Evolutionary conservation across 2,888 invertebrate species (phyloP).

Genomic region (Cephus pulcher): DNA sequence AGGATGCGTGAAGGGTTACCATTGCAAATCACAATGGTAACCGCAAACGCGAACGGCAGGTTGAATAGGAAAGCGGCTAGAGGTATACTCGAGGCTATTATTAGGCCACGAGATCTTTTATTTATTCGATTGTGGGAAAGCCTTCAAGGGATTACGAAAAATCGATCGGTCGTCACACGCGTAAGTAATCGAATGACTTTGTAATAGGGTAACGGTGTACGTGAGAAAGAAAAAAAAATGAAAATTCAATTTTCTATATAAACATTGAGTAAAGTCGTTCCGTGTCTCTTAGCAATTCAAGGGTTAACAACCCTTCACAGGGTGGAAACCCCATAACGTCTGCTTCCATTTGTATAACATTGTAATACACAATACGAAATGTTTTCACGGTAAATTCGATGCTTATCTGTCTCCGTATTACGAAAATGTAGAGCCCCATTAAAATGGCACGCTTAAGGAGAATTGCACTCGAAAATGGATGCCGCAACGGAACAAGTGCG

Average conservation of each 20-base stretch:
- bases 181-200: background rate
- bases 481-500: background rate
- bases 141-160: background rate
- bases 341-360: background rate
- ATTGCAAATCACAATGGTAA: slow-evolving; percentile 62
- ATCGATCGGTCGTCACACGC: background rate
- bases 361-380: background rate
- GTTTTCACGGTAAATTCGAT: slow-evolving; percentile 37
- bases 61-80: slow-evolving; percentile 51
- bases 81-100: slow-evolving; percentile 27
- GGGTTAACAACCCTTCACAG: background rate
- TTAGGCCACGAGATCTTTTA: slow-evolving; percentile 10
- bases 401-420: slow-evolving; percentile 37
- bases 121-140: slow-evolving; percentile 18
- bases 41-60: slow-evolving; percentile 59
- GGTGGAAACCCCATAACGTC: background rate
- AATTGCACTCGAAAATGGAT: background rate
- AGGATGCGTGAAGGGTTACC: slow-evolving; percentile 62
- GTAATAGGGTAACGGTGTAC: background rate
- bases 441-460: background rate
- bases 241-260: background rate
- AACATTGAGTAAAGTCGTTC: background rate
- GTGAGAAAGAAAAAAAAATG: background rate
- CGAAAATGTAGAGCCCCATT: background rate
- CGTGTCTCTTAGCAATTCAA: background rate